Evolutionary conservation across 1,140 invertebrate species (phyloP).

Genomic region (Euwallacea similis): DNA sequence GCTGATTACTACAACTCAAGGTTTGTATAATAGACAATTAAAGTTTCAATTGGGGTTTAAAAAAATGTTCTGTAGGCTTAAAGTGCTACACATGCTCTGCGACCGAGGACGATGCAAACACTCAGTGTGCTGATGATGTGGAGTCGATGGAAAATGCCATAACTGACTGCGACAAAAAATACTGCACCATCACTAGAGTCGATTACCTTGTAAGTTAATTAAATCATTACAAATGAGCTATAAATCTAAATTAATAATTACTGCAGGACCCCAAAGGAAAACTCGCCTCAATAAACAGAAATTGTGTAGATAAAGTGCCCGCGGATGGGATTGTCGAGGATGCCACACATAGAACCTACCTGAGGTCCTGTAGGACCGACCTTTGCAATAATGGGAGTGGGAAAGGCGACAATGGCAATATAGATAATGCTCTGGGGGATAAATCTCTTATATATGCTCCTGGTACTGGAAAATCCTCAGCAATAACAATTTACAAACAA

Average conservation of each 20-base stretch:
- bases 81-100: constrained; percentile 38
- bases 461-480: constrained; percentile 19
- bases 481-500: too few species aligned
- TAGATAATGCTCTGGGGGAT: constrained; percentile 26
- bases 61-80: constrained; percentile 20
- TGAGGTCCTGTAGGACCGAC: constrained; percentile 36
- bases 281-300: constrained; percentile 29
- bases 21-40: too few species aligned
- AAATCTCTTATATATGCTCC: constrained; percentile 39
- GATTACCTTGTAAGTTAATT: constrained; percentile 36
- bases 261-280: constrained; percentile 38
- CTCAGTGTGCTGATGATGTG: constrained; percentile 31
- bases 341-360: constrained; percentile 32
- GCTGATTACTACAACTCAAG: too few species aligned
- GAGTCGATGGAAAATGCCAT: constrained; percentile 9
- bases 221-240: too few species aligned
- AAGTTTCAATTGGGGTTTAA: not conserved
- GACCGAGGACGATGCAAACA: constrained; percentile 37
- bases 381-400: constrained; percentile 37
- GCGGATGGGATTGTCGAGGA: constrained; percentile 36
- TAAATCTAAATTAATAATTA: not conserved
- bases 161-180: constrained; percentile 43
- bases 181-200: constrained; percentile 30
- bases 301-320: constrained; percentile 29
- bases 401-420: not conserved